Conservation (phyloP, 2,113 vertebrate species). For the Brienomyrus longianalis region DNA sequence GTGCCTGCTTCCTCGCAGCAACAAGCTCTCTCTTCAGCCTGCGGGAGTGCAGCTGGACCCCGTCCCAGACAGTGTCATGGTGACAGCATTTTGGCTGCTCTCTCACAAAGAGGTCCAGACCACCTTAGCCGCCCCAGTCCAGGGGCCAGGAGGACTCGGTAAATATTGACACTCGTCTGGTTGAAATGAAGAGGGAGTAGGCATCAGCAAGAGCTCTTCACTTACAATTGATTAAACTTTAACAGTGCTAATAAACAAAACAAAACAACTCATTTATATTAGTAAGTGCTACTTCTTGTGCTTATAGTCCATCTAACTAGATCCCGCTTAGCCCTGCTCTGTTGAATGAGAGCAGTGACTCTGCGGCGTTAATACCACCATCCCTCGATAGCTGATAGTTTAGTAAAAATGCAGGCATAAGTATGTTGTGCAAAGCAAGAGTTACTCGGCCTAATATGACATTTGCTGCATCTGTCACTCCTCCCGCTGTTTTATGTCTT, state of each 20-base stretch:
- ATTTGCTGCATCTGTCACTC: neutral
- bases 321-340: neutral
- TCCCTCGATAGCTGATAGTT: neutral
- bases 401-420: neutral
- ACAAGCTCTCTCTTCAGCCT: conserved; percentile 7
- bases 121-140: neutral
- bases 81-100: conserved; percentile 4
- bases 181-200: conserved; percentile 1
- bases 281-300: neutral
- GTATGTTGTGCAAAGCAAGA: neutral
- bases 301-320: neutral
- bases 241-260: conserved; percentile 1
- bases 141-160: neutral
- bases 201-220: conserved; percentile 10
- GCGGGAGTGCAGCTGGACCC: neutral
- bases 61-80: neutral
- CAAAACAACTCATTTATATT: neutral
- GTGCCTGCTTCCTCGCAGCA: neutral
- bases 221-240: neutral
- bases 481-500: neutral
- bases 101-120: neutral
- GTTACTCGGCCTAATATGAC: neutral
- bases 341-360: neutral
- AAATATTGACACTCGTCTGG: conserved; percentile 14
- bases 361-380: neutral